Evolutionary conservation across 2,888 invertebrate genomes (phyloP).

Genomic region (Drosophila cognata): DNA sequence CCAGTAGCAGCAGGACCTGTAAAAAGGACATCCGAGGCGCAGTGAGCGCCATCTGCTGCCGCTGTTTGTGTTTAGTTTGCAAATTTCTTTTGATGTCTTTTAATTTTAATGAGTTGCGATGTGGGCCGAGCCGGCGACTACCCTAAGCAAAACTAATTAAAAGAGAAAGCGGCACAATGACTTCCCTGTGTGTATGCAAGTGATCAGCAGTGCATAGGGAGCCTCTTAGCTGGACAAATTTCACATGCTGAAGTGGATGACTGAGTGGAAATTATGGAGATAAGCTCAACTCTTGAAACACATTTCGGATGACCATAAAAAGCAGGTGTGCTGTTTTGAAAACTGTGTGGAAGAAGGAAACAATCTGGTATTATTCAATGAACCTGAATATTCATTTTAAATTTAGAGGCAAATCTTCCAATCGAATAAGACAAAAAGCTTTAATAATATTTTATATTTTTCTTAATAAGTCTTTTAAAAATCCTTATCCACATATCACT

Average conservation of each 20-base stretch:
- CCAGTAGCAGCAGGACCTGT: slow-evolving; percentile 22
- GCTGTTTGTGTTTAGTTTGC: slow-evolving; percentile 75
- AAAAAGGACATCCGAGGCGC: slow-evolving; percentile 69
- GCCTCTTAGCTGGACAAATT: slow-evolving; percentile 3
- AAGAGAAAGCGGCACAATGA: slow-evolving; percentile 40
- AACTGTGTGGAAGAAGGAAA: background rate
- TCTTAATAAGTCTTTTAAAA: background rate
- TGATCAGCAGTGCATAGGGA: slow-evolving; percentile 26
- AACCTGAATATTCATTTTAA: background rate
- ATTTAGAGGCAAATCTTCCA: background rate
- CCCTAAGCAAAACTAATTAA: slow-evolving; percentile 73
- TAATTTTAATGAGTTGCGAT: slow-evolving; percentile 80
- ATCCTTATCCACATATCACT: background rate
- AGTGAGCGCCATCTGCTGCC: slow-evolving; percentile 36
- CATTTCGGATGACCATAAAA: background rate
- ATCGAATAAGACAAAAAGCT: background rate
- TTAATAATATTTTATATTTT: background rate
- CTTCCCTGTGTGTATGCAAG: slow-evolving; percentile 1
- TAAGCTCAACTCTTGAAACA: background rate
- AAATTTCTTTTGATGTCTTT: slow-evolving; percentile 81
- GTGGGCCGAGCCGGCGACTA: slow-evolving; percentile 37
- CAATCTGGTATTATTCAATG: background rate
- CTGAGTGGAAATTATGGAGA: background rate
- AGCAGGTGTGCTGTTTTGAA: background rate
- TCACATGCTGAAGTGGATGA: background rate